Evolutionary conservation across 2,888 invertebrate genomes (phyloP).

Genomic region (Odontocolon sp.): DNA sequence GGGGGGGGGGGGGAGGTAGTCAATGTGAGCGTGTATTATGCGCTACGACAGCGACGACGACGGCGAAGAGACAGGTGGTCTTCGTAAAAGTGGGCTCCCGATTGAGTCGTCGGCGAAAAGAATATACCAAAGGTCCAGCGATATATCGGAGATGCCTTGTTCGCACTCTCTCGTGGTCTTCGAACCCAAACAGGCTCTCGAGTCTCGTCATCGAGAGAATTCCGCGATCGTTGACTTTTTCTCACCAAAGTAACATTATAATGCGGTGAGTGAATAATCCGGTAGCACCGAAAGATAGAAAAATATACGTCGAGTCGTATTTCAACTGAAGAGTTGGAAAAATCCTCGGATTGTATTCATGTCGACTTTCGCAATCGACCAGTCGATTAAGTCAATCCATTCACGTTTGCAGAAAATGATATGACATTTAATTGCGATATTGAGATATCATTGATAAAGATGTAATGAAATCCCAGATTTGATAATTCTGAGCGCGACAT

Average conservation of each 20-base stretch:
- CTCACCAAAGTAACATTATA: not conserved
- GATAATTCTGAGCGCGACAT: no score
- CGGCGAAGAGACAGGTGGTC: slow-evolving; percentile 61
- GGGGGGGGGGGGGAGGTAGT: not conserved
- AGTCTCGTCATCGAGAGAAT: slow-evolving; percentile 38
- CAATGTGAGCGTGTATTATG: slow-evolving; percentile 8
- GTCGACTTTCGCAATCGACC: no score
- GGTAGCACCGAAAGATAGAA: no score
- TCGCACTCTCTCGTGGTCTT: slow-evolving; percentile 17
- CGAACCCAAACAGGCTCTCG: slow-evolving; percentile 32
- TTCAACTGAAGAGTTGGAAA: no score
- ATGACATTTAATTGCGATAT: no score
- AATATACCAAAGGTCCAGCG: slow-evolving; percentile 40
- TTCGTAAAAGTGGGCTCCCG: slow-evolving; percentile 47
- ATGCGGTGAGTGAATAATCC: no score
- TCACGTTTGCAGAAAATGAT: no score
- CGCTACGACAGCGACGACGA: slow-evolving; percentile 29
- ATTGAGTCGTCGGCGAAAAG: slow-evolving; percentile 52
- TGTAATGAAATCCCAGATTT: no score
- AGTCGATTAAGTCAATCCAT: no score
- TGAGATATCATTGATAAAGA: no score
- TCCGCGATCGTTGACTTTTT: slow-evolving; percentile 53
- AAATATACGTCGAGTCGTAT: no score
- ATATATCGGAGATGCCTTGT: slow-evolving; percentile 16
- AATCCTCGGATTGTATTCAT: no score